phyloP scores from a whole-genome alignment of 2,113 vertebrate species.

The Otocyon megalotis region DNA sequence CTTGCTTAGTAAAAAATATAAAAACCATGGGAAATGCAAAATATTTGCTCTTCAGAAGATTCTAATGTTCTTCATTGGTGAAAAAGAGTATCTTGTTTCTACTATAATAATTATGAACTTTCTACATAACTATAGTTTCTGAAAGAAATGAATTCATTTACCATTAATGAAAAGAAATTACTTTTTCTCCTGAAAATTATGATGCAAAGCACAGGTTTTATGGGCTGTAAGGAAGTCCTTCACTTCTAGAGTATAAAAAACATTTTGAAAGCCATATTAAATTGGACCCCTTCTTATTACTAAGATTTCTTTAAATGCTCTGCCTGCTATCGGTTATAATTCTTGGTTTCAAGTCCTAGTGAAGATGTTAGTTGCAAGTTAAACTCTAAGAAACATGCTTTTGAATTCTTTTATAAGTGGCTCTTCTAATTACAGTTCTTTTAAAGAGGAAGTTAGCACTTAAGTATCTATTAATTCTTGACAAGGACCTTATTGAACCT shows the following conservation, averaged over 20 bases:
- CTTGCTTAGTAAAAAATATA: conserved; percentile 58
- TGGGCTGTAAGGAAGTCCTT: conserved; percentile 34
- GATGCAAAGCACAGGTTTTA: background rate
- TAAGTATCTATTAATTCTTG: conserved; percentile 84
- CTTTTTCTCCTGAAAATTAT: conserved; percentile 2
- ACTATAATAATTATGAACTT: background rate
- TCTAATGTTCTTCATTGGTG: background rate
- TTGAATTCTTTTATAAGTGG: conserved; percentile 79
- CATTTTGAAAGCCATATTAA: conserved; percentile 75
- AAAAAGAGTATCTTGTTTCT: conserved; percentile 52
- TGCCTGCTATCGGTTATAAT: conserved; percentile 77
- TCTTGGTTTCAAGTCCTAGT: conserved; percentile 75
- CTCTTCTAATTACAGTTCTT: conserved; percentile 85
- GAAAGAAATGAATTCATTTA: conserved; percentile 68
- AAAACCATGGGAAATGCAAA: conserved; percentile 39
- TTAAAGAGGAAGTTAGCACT: conserved; percentile 82
- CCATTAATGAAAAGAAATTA: conserved; percentile 59
- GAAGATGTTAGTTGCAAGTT: conserved; percentile 75
- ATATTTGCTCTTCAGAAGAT: conserved; percentile 11
- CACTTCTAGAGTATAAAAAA: conserved; percentile 69
- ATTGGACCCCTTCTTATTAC: conserved; percentile 53
- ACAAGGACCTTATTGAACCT: conserved; percentile 83
- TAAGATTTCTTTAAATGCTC: conserved; percentile 57
- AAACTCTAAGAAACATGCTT: conserved; percentile 71
- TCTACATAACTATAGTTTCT: conserved; percentile 21